A percentile compares a stretch with the other conserved stretches of the same genome.
Evolutionary conservation across 2,797 vertebrate genomes (phyloP).

Genomic region (Amphiprion clarkii): DNA sequence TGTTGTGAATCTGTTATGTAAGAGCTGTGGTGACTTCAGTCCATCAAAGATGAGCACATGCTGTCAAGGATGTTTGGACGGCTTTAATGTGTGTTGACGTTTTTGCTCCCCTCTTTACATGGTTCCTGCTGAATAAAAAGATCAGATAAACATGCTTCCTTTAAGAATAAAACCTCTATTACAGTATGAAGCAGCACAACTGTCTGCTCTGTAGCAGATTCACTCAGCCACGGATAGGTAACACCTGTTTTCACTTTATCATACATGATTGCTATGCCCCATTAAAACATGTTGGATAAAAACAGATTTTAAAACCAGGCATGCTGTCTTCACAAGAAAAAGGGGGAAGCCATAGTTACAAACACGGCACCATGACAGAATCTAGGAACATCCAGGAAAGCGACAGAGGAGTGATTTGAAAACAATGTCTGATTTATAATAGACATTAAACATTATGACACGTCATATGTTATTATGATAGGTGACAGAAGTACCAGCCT

Average conservation of each 20-base stretch:
- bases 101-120: constrained; percentile 27
- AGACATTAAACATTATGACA: constrained; percentile 50
- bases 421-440: constrained; percentile 16
- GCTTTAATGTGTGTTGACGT: constrained; percentile 58
- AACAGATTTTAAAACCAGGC: constrained; percentile 60
- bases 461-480: constrained; percentile 29
- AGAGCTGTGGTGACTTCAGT: constrained; percentile 21
- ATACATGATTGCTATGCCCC: constrained; percentile 27
- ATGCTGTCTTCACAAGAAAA: constrained; percentile 61
- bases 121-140: constrained; percentile 39
- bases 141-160: constrained; percentile 56
- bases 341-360: constrained; percentile 60
- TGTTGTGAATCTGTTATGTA: constrained; percentile 50
- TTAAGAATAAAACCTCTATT: constrained; percentile 52
- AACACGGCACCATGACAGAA: constrained; percentile 60
- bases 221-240: constrained; percentile 19
- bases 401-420: constrained; percentile 25
- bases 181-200: constrained; percentile 33
- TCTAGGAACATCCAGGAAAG: constrained; percentile 31
- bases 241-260: constrained; percentile 21
- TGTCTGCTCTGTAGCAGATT: constrained; percentile 16
- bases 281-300: constrained; percentile 51
- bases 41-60: constrained; percentile 59
- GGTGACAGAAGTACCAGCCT: constrained; percentile 38
- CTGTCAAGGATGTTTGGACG: constrained; percentile 47